Evolutionary conservation across 2,113 vertebrate genomes (phyloP).

Genomic region (chimpanzee (Pan troglodytes)): NHGRI_mPanTro3-v2.1_pri NC_086015.1:126912001-126912500

Average conservation of each 20-base stretch:
- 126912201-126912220: not conserved
- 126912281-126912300: not conserved
- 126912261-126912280: not conserved
- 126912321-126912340: not conserved
- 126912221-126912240: not conserved
- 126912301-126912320: not conserved
- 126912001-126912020: not conserved
- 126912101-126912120: not conserved
- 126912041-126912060: not conserved
- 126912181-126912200: not conserved
- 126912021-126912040: not conserved
- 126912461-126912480: not conserved
- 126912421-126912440: not conserved
- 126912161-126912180: not conserved
- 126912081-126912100: not conserved
- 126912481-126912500: not conserved
- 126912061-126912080: not conserved
- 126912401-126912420: no score
- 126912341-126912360: not conserved
- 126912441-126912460: not conserved
- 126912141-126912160: not conserved
- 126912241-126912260: not conserved
- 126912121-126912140: not conserved
- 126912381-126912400: not conserved
- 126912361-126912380: not conserved